Conservation (phyloP, 2,113 vertebrate genomes). For the Dolichotis patagonum region DNA sequence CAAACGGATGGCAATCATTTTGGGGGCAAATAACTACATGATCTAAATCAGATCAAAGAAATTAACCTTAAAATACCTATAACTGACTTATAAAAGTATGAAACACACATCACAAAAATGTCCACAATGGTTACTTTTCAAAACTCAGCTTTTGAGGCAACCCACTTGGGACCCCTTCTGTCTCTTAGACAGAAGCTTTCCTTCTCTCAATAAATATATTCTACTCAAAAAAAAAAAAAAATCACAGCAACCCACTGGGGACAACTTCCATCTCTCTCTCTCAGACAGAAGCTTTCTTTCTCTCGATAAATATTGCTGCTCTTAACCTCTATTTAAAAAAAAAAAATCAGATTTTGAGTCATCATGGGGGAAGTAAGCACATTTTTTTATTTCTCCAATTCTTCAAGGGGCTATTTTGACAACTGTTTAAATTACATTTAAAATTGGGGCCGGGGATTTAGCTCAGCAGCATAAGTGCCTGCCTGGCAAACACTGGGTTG, state of each 20-base stretch:
- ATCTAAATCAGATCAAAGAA: slow-evolving; percentile 19
- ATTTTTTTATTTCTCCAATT: slow-evolving; percentile 24
- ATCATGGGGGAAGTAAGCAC: background rate
- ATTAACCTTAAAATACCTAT: slow-evolving; percentile 38
- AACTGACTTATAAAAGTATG: background rate
- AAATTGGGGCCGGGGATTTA: background rate
- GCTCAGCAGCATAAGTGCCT: too few relatives aligned
- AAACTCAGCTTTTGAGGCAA: background rate
- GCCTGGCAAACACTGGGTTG: too few relatives aligned
- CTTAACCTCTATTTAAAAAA: too few relatives aligned
- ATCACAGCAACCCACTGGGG: too few relatives aligned
- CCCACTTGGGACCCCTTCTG: too few relatives aligned
- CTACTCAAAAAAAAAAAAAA: too few relatives aligned
- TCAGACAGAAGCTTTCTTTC: too few relatives aligned
- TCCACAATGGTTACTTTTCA: background rate
- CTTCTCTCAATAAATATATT: too few relatives aligned
- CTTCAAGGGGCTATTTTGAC: background rate
- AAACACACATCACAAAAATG: background rate
- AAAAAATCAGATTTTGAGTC: background rate
- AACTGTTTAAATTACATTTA: background rate
- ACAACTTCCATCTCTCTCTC: too few relatives aligned
- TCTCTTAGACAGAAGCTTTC: too few relatives aligned
- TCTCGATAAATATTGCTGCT: too few relatives aligned
- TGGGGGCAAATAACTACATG: background rate
- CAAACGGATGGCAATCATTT: background rate